phyloP scores from a whole-genome alignment of 2,888 invertebrate genomes.

The Ceratothoa steindachneri region DNA sequence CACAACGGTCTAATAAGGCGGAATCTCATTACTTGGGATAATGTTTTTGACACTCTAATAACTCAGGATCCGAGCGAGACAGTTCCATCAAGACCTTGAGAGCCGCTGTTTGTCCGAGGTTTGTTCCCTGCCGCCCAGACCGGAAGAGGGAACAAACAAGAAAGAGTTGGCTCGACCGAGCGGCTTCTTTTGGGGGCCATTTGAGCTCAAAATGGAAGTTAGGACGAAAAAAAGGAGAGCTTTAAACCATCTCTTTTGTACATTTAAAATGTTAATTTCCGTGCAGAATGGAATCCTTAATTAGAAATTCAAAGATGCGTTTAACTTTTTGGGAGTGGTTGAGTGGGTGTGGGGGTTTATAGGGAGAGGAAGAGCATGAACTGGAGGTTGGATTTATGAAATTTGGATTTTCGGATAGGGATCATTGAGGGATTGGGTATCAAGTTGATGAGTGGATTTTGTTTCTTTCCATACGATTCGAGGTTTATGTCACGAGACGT shows the following conservation, averaged over 20 bases:
- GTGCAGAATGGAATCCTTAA: neutral
- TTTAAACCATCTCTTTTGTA: neutral
- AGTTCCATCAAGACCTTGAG: neutral
- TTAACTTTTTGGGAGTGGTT: too few relatives aligned
- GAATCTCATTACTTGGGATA: neutral
- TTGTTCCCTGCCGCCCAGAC: neutral
- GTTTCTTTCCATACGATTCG: too few relatives aligned
- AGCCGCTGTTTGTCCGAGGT: neutral
- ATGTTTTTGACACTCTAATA: neutral
- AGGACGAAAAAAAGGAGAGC: neutral
- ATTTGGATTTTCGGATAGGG: too few relatives aligned
- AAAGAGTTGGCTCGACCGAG: neutral
- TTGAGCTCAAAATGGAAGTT: neutral
- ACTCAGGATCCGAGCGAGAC: neutral
- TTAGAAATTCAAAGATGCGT: neutral
- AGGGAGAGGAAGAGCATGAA: too few relatives aligned
- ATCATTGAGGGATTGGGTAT: too few relatives aligned
- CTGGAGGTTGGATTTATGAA: too few relatives aligned
- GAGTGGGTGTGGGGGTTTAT: too few relatives aligned
- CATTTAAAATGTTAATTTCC: neutral
- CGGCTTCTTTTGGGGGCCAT: neutral
- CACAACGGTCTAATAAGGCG: neutral
- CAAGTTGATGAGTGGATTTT: too few relatives aligned
- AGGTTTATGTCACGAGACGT: too few relatives aligned
- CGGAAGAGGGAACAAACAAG: neutral